Conservation (phyloP, 1,140 invertebrate species). For the Pectinophora gossypiella region DNA sequence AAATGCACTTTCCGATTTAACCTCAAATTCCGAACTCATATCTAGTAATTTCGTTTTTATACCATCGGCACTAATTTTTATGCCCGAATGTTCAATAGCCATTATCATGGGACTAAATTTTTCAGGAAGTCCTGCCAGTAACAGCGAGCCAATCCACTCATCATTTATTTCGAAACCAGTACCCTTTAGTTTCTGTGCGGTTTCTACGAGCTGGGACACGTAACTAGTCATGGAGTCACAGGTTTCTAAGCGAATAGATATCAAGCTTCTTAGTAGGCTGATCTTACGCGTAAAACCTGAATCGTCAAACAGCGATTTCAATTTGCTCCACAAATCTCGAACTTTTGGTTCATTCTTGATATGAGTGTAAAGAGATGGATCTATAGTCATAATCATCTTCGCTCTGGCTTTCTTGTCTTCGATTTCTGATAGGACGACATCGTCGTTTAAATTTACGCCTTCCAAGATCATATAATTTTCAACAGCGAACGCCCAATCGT, state of each 20-base stretch:
- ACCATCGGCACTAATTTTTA: slow-evolving; percentile 38
- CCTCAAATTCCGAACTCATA: neutral
- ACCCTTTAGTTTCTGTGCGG: slow-evolving; percentile 36
- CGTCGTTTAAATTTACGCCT: neutral
- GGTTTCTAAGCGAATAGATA: slow-evolving; percentile 22
- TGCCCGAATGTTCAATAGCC: slow-evolving; percentile 38
- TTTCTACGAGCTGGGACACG: neutral
- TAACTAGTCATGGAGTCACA: slow-evolving; percentile 9
- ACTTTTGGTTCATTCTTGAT: slow-evolving; percentile 22
- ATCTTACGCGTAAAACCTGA: slow-evolving; percentile 30
- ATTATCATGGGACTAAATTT: slow-evolving; percentile 61
- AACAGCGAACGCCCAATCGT: neutral
- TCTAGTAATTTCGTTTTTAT: slow-evolving; percentile 59
- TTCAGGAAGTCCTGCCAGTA: slow-evolving; percentile 50
- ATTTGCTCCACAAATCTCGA: slow-evolving; percentile 28
- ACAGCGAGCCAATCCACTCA: slow-evolving; percentile 45
- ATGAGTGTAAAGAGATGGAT: slow-evolving; percentile 31
- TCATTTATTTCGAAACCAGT: slow-evolving; percentile 41
- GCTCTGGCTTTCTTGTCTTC: slow-evolving; percentile 13
- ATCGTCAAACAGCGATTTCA: slow-evolving; percentile 30
- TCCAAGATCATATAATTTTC: neutral
- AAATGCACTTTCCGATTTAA: slow-evolving; percentile 2
- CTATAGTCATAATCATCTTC: slow-evolving; percentile 28
- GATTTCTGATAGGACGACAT: neutral
- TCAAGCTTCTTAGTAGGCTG: slow-evolving; percentile 22